Percentiles rank a stretch among this genome's conserved stretches.
Conservation (phyloP, 2,888 invertebrate genomes). For the Endotricha flammealis region DNA sequence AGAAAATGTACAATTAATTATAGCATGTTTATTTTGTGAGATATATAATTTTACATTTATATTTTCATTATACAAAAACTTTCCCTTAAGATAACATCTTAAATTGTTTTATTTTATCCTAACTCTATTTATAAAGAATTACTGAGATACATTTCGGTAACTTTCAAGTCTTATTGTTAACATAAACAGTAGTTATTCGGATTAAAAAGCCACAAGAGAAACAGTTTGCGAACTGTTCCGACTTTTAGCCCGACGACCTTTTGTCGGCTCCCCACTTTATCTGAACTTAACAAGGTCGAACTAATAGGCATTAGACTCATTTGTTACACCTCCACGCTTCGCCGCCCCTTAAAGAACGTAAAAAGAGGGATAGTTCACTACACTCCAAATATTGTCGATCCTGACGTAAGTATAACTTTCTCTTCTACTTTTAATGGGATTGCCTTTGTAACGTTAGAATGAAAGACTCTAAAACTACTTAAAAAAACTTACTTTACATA, state of each 20-base stretch:
- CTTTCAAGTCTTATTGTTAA: no score
- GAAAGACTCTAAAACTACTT: no score
- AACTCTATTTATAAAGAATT: no score
- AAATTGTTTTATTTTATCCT: no score
- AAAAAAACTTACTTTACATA: no score
- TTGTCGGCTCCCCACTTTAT: slow-evolving; percentile 56
- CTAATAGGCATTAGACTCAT: slow-evolving; percentile 69
- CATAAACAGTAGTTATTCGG: slow-evolving; percentile 3
- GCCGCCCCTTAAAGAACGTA: slow-evolving; percentile 57
- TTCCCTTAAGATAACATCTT: no score
- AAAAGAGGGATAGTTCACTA: slow-evolving; percentile 49
- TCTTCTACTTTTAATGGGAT: slow-evolving; percentile 8
- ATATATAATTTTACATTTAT: no score
- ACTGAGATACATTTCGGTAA: no score
- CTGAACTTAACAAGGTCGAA: slow-evolving; percentile 69
- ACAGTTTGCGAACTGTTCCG: slow-evolving; percentile 32
- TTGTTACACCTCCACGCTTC: slow-evolving; percentile 66
- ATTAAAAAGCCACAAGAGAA: slow-evolving; percentile 25
- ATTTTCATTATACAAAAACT: no score
- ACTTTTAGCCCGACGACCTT: slow-evolving; percentile 47
- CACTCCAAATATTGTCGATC: slow-evolving; percentile 40
- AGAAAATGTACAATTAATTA: no score
- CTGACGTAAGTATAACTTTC: slow-evolving; percentile 9
- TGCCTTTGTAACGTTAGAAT: slow-evolving; percentile 12
- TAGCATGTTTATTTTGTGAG: no score